A percentile compares a stretch with the other conserved stretches of the same genome.
These are phyloP conservation scores for Micromys minutus DNA, from an alignment of 2,113 vertebrate genomes.

Conservation along the genomic window DNA sequence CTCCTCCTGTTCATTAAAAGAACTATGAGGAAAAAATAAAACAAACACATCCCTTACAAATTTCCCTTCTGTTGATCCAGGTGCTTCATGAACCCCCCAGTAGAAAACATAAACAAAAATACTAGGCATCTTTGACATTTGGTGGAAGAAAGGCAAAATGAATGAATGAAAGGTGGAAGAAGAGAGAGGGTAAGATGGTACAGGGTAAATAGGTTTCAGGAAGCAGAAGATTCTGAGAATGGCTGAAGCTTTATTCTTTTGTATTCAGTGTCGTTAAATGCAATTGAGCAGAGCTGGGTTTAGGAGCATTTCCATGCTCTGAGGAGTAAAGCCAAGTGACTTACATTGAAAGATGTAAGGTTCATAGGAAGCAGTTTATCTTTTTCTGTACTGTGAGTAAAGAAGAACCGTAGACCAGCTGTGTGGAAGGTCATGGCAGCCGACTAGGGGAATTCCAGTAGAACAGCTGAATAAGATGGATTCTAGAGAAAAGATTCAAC, in stretches of 20 bases:
- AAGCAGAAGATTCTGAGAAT: background rate
- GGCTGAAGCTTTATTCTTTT: background rate
- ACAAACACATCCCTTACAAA: background rate
- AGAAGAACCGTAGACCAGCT: background rate
- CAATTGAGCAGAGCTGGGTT: background rate
- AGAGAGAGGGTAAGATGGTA: background rate
- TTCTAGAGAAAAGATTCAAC: background rate
- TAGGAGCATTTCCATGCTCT: background rate
- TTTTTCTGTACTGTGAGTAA: background rate
- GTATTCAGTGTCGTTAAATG: background rate
- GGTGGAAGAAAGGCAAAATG: background rate
- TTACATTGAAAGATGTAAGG: background rate
- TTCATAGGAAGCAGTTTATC: background rate
- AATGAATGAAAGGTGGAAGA: background rate
- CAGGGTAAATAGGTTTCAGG: background rate
- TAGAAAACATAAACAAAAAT: background rate
- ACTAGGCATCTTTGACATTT: background rate
- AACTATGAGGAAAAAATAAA: background rate
- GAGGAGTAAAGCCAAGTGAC: background rate
- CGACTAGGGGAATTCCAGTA: background rate
- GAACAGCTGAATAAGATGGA: background rate
- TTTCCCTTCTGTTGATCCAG: constrained; percentile 14
- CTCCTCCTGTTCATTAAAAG: background rate
- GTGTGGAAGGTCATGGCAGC: background rate
- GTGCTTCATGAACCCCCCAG: background rate